These are phyloP conservation scores for Agrotis exclamationis DNA, from an alignment of 2,888 invertebrate genomes.

Conservation along the genomic window DNA sequence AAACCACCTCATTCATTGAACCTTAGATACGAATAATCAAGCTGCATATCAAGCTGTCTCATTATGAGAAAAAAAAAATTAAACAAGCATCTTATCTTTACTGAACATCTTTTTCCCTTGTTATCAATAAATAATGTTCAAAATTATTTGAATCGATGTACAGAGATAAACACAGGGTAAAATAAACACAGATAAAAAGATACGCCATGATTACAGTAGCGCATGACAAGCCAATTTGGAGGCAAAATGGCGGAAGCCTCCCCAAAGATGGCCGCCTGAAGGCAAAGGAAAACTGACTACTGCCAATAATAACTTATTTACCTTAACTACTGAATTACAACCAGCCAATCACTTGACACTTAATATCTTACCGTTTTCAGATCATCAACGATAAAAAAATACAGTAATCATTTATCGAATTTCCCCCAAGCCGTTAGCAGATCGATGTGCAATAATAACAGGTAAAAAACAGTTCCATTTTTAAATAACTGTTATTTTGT, in stretches of 20 bases:
- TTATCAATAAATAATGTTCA: slow-evolving; percentile 25
- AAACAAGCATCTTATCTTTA: no score
- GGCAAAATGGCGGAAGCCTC: slow-evolving; percentile 18
- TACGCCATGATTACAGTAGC: slow-evolving; percentile 58
- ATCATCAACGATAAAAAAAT: slow-evolving; percentile 19
- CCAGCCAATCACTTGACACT: slow-evolving; percentile 24
- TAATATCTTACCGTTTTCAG: slow-evolving; percentile 1
- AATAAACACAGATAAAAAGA: slow-evolving; percentile 27
- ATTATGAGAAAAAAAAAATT: no score
- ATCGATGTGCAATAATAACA: slow-evolving; percentile 59
- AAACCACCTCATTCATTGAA: no score
- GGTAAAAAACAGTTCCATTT: slow-evolving; percentile 48
- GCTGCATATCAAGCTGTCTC: no score
- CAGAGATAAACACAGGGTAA: slow-evolving; percentile 23
- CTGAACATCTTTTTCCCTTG: no score
- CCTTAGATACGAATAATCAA: no score
- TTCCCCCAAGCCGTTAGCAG: slow-evolving; percentile 44
- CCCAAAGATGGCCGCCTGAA: slow-evolving; percentile 11
- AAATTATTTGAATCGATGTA: neutral
- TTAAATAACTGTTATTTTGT: slow-evolving; percentile 46
- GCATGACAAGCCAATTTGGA: slow-evolving; percentile 42
- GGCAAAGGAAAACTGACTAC: neutral
- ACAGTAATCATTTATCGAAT: slow-evolving; percentile 35
- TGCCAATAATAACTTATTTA: slow-evolving; percentile 57
- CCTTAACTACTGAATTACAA: slow-evolving; percentile 37